phyloP scores from a whole-genome alignment of 2,113 vertebrate genomes.

The Raja brachyura region DNA sequence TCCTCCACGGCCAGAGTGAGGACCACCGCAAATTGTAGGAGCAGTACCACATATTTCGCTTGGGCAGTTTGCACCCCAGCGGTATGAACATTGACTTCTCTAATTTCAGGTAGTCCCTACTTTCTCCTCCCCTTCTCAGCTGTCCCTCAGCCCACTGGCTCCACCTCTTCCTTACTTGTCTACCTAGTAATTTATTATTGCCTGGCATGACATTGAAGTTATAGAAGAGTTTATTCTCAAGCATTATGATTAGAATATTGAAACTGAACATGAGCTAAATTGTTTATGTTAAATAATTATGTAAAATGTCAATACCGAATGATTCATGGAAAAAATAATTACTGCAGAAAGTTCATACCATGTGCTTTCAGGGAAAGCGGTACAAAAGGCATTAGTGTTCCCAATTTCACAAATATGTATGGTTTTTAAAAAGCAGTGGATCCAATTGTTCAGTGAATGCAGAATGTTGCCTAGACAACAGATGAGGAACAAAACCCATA shows the following conservation, averaged over 20 bases:
- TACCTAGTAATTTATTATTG: neutral
- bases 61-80: too few species aligned
- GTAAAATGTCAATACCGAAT: neutral
- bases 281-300: neutral
- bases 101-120: too few species aligned
- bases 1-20: too few species aligned
- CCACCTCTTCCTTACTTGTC: too few species aligned
- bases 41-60: too few species aligned
- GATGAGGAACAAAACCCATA: neutral
- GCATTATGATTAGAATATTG: neutral
- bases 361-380: neutral
- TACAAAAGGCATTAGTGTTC: neutral
- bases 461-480: conserved; percentile 22
- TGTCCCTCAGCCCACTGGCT: too few species aligned
- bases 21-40: too few species aligned
- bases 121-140: too few species aligned
- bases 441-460: neutral
- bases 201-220: neutral
- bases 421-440: conserved; percentile 10
- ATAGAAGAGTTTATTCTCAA: neutral
- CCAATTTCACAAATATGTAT: neutral
- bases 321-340: neutral
- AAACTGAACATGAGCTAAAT: neutral
- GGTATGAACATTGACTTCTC: too few species aligned
- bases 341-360: neutral